A percentile compares a stretch with the other conserved stretches of the same genome.
Evolutionary conservation across 2,113 vertebrate genomes (phyloP).

Genomic region (Gasterosteus nipponicus): DNA sequence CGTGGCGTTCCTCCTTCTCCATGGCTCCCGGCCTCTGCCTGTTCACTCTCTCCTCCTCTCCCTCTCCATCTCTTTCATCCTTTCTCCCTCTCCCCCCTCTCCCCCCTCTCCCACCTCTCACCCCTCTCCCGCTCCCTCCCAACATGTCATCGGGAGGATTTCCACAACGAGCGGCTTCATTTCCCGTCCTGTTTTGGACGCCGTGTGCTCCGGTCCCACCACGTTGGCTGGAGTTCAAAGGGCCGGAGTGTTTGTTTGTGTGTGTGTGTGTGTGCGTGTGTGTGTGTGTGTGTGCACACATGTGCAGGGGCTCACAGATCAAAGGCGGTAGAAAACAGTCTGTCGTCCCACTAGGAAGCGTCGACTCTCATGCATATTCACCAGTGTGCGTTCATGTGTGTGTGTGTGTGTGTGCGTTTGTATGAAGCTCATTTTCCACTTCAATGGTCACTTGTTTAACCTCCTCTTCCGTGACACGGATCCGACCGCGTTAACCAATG

Average conservation of each 20-base stretch:
- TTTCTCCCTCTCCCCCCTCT: too few species aligned
- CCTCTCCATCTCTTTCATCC: too few species aligned
- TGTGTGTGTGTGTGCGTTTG: neutral
- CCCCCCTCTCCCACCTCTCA: neutral
- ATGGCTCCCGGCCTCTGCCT: neutral
- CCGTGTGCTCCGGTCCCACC: constrained; percentile 39
- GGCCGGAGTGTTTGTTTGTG: constrained; percentile 49
- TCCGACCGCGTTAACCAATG: neutral
- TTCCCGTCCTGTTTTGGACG: constrained; percentile 47
- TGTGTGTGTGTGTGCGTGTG: constrained; percentile 1
- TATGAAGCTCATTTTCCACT: constrained; percentile 18
- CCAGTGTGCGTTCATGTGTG: constrained; percentile 13
- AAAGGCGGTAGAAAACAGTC: constrained; percentile 66
- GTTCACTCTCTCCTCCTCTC: neutral
- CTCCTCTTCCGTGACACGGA: constrained; percentile 2
- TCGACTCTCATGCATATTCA: constrained; percentile 65
- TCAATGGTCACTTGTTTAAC: constrained; percentile 37
- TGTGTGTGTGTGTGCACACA: constrained; percentile 1
- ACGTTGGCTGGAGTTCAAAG: constrained; percentile 70
- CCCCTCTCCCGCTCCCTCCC: neutral
- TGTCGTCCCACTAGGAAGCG: constrained; percentile 61
- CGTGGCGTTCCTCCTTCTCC: constrained; percentile 15
- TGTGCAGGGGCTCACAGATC: constrained; percentile 48
- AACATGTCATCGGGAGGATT: constrained; percentile 34
- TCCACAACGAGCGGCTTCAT: constrained; percentile 32